Base-by-base conservation (phyloP, 2,888 invertebrate species). In the Melipona bicolor region DNA sequence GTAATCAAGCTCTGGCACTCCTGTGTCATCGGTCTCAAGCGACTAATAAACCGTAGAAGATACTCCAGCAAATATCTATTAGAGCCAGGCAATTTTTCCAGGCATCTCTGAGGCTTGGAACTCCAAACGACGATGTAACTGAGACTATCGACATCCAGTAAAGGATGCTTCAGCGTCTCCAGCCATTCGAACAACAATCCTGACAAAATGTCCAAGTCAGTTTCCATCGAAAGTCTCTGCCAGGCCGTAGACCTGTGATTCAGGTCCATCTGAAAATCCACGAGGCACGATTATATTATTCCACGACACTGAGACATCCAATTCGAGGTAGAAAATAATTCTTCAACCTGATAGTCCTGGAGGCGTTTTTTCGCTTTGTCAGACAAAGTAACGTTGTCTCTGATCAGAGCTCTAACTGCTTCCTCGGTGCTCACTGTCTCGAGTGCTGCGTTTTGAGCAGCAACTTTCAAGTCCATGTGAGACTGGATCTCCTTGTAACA, bases 121-220 rank as follows among this genome's bases (percentile, higher is more conserved):
- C 96, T 95, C 82, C 96, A 94, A 0, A 96, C 95, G 0, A 97
- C 96, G 73, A 98, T 96, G 74, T 95, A 95, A 77, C 96, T 96
- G 65, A 97, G 95, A 92, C 97, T 96, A 74, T 97, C 96, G 43
- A 96, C 95, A 85, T 96, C 96, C 27, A 98, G 93, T 52, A 97
- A 95, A 0, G 97, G 97, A 77, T 95, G 95, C 95, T 97, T 97
- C 68, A 98, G 94, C 32, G 96, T 96, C 92, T 97, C 97, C 75
- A 98, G 93, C 98, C 98, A 98, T 88, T 97, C 96, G 94, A 96
- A 97, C 59, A 98, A 94, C 6, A 98, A 93, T 1, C 96, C 96
- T 0, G 96, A 95, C 61, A 97, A 93, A 27, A 97, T 95, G 17
- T 95, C 94, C 3, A 97, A 91, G 91, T 96, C 95, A 77, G 96